Evolutionary conservation across 2,113 vertebrate species (phyloP).

Genomic region (Bufo gargarizans): DNA sequence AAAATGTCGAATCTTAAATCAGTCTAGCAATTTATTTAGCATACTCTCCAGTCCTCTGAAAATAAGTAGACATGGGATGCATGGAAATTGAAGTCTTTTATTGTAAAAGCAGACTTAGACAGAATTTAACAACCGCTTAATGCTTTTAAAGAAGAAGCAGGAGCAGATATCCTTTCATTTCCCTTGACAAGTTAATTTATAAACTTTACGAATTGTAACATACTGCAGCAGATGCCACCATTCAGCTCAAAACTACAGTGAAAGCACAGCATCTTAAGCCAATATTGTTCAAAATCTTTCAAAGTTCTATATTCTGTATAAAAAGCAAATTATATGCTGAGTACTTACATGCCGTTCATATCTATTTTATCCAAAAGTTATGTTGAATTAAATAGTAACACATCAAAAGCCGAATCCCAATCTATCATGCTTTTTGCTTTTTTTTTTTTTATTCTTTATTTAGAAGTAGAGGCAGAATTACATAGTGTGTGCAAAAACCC

Average conservation of each 20-base stretch:
- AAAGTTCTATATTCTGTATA: slow-evolving; percentile 1
- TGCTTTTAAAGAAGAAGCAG: slow-evolving; percentile 18
- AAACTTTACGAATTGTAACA: slow-evolving; percentile 22
- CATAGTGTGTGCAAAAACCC: no score
- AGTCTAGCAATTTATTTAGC: not conserved
- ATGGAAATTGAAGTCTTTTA: not conserved
- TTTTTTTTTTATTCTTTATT: no score
- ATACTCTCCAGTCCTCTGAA: not conserved
- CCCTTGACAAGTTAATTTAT: slow-evolving; percentile 43
- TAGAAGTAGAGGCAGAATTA: no score
- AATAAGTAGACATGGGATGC: not conserved
- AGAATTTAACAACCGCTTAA: slow-evolving; percentile 27
- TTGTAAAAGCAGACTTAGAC: not conserved
- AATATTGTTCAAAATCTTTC: slow-evolving; percentile 30
- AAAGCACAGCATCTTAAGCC: slow-evolving; percentile 16
- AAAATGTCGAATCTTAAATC: not conserved
- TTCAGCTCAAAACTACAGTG: slow-evolving; percentile 11
- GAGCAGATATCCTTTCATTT: not conserved
- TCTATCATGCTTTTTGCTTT: not conserved
- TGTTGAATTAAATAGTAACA: slow-evolving; percentile 26
- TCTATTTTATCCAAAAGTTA: slow-evolving; percentile 32
- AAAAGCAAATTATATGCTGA: slow-evolving; percentile 43
- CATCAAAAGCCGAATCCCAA: not conserved
- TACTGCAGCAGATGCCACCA: slow-evolving; percentile 1
- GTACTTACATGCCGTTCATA: slow-evolving; percentile 13